Conservation (phyloP, 1,140 invertebrate genomes). For the Chrysoperla carnea region DNA sequence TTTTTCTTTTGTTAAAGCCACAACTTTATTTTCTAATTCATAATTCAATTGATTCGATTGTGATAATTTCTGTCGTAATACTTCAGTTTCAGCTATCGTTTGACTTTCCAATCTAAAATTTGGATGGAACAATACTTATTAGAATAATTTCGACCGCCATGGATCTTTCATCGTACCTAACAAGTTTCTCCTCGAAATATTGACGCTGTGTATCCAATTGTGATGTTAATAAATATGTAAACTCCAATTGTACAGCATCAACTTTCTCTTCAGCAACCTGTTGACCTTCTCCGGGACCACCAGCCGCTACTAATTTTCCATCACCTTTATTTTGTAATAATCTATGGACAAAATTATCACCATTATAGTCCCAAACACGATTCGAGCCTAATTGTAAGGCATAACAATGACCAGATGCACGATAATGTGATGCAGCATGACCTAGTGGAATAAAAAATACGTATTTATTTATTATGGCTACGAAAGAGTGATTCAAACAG, state of each 20-base stretch:
- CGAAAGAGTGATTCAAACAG: too few relatives aligned
- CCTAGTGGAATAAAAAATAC: too few relatives aligned
- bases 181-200: conserved; percentile 79
- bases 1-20: conserved; percentile 39
- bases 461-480: too few relatives aligned
- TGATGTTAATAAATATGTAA: conserved; percentile 90
- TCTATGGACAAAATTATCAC: conserved; percentile 94
- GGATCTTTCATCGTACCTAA: conserved; percentile 32
- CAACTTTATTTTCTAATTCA: conserved; percentile 32
- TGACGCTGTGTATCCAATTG: conserved; percentile 88
- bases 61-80: conserved; percentile 20
- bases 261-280: conserved; percentile 65
- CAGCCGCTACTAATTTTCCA: conserved; percentile 83
- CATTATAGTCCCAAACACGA: conserved; percentile 95
- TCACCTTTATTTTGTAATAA: conserved; percentile 93
- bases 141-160: neutral
- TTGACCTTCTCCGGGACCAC: conserved; percentile 28
- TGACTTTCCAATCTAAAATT: conserved; percentile 24
- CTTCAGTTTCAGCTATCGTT: conserved; percentile 21
- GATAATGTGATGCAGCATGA: conserved; percentile 72
- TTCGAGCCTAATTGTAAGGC: conserved; percentile 91
- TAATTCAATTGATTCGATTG: conserved; percentile 27
- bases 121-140: too few relatives aligned
- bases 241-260: conserved; percentile 86
- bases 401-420: conserved; percentile 91